Percentiles rank a stretch among this genome's conserved stretches.
phyloP scores from a whole-genome alignment of 2,113 vertebrate species.

The Holacanthus passer region DNA sequence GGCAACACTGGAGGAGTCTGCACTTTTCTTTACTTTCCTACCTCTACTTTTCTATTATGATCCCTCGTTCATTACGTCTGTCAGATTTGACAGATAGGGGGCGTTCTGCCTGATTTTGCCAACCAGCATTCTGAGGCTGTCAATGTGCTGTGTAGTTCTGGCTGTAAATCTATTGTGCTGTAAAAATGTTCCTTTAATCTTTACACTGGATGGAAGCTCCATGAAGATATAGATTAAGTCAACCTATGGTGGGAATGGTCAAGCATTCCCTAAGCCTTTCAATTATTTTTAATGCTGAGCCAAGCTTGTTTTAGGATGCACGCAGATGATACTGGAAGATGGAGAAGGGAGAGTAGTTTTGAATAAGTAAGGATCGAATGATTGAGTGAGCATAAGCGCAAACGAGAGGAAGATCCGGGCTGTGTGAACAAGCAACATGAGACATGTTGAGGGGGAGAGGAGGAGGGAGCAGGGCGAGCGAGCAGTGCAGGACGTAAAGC shows the following conservation, averaged over 20 bases:
- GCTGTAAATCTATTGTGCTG: background rate
- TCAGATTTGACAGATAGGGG: too few species aligned
- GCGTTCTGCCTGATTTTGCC: background rate
- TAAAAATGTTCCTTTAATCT: background rate
- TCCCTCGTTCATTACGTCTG: too few species aligned
- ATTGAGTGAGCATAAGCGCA: background rate
- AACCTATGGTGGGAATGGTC: background rate
- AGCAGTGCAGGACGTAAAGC: constrained; percentile 5
- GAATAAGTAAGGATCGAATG: background rate
- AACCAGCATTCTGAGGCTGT: background rate
- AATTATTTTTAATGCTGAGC: background rate
- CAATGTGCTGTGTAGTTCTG: too few species aligned
- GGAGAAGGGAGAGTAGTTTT: background rate
- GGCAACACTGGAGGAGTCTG: background rate
- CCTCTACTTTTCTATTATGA: too few species aligned
- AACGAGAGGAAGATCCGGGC: background rate
- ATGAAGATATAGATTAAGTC: background rate
- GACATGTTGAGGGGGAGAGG: background rate
- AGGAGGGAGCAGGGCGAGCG: background rate
- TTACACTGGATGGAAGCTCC: too few species aligned
- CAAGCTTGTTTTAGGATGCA: background rate
- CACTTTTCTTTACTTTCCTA: too few species aligned
- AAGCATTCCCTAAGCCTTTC: background rate
- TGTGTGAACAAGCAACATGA: background rate
- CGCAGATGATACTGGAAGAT: background rate